phyloP scores from a whole-genome alignment of 1,140 invertebrate species.

The Lerema accius region DNA sequence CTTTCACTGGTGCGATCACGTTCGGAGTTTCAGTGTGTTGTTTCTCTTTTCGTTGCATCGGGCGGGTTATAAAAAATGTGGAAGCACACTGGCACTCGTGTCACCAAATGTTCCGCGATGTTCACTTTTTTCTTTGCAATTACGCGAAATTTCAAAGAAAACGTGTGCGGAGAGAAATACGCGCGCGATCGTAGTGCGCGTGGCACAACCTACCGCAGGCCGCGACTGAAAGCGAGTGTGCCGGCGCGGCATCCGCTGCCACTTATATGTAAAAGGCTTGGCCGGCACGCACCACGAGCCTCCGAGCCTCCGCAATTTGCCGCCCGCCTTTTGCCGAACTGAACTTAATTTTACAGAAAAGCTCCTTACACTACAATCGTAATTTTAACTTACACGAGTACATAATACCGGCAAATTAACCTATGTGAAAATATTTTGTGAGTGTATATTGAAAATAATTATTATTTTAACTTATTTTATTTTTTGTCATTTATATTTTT shows the following conservation, averaged over 20 bases:
- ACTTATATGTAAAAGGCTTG: constrained; percentile 56
- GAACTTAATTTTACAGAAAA: constrained; percentile 55
- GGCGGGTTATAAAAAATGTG: constrained; percentile 42
- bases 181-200: constrained; percentile 73
- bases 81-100: constrained; percentile 68
- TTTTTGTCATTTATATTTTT: no score
- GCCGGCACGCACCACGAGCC: constrained; percentile 18
- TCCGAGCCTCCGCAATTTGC: constrained; percentile 40
- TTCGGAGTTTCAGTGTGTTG: constrained; percentile 32
- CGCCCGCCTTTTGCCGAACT: constrained; percentile 55
- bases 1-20: constrained; percentile 68
- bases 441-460: no score
- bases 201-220: constrained; percentile 75
- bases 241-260: constrained; percentile 46
- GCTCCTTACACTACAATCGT: constrained; percentile 29
- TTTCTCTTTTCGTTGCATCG: constrained; percentile 24
- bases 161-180: constrained; percentile 55
- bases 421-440: no score
- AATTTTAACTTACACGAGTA: no score
- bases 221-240: constrained; percentile 66
- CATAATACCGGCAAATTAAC: no score
- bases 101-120: constrained; percentile 64
- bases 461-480: no score
- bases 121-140: constrained; percentile 80
- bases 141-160: constrained; percentile 80